Evolutionary conservation across 2,888 invertebrate species (phyloP).

Genomic region (Zelleria hepariella): DNA sequence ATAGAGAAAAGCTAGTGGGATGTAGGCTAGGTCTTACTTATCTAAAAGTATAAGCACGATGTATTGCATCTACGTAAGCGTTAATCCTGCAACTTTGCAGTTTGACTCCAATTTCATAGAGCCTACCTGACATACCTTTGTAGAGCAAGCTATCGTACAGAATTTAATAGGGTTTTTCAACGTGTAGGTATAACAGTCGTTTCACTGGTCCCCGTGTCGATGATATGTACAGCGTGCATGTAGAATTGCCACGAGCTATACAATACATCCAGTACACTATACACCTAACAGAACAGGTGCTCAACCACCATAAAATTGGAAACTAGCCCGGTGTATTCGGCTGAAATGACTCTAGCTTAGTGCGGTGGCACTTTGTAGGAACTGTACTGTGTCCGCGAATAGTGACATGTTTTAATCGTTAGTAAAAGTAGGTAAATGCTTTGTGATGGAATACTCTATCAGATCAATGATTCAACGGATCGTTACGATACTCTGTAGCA

Average conservation of each 20-base stretch:
- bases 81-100: no score
- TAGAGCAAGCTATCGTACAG: no score
- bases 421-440: not conserved
- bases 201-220: no score
- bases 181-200: not conserved
- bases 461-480: no score
- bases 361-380: conserved; percentile 32
- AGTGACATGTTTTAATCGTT: not conserved
- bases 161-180: conserved; percentile 12
- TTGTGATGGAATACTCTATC: not conserved
- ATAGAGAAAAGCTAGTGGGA: no score
- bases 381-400: conserved; percentile 20
- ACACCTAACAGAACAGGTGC: conserved; percentile 29
- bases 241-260: conserved; percentile 5
- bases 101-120: no score
- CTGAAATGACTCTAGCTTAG: conserved; percentile 32
- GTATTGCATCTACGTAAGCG: no score
- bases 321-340: conserved; percentile 41
- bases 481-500: no score
- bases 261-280: conserved; percentile 13
- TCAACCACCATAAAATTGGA: conserved; percentile 69
- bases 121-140: no score
- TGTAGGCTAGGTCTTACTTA: no score
- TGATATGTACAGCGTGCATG: not conserved
- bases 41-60: no score